These are phyloP conservation scores for Caenorhabditis sp. DNA, from an alignment of 2,888 invertebrate genomes.

Conservation along the genomic window DNA sequence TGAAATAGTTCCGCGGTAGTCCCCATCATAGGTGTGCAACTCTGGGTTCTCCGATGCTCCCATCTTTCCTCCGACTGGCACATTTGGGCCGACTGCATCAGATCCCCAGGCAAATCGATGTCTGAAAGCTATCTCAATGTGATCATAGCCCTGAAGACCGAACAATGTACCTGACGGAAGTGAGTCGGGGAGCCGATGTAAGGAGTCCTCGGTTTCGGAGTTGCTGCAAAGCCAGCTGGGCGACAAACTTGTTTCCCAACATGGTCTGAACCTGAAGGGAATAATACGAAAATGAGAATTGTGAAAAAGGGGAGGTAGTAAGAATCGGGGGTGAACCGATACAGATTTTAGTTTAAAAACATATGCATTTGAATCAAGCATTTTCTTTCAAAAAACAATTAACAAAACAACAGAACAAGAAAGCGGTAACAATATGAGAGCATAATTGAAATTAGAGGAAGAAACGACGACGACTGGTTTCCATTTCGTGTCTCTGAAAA, in stretches of 20 bases:
- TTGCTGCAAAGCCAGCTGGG: slow-evolving; percentile 61
- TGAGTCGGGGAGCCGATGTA: slow-evolving; percentile 41
- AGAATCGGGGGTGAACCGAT: slow-evolving; percentile 16
- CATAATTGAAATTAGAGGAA: slow-evolving; percentile 87
- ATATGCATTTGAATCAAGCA: not conserved
- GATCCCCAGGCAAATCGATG: slow-evolving; percentile 75
- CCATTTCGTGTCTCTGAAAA: slow-evolving; percentile 94
- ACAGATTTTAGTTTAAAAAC: not conserved
- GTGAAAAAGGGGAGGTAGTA: not conserved
- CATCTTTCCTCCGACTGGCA: slow-evolving; percentile 77
- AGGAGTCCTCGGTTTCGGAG: slow-evolving; percentile 50
- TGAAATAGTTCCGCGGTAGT: slow-evolving; percentile 73
- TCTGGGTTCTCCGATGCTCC: slow-evolving; percentile 79
- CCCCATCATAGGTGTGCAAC: slow-evolving; percentile 78
- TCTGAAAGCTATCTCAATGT: slow-evolving; percentile 41
- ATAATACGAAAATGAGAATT: not conserved
- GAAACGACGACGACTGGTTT: slow-evolving; percentile 93
- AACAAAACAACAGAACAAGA: slow-evolving; percentile 54
- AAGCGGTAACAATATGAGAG: slow-evolving; percentile 38
- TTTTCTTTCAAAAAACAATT: slow-evolving; percentile 29
- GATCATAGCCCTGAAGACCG: not conserved
- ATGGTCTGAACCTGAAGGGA: slow-evolving; percentile 41
- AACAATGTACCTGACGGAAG: slow-evolving; percentile 45
- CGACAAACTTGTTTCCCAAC: slow-evolving; percentile 65
- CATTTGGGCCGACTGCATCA: slow-evolving; percentile 76